These are phyloP conservation scores for Chloroceryle aenea DNA, from an alignment of 2,113 vertebrate species.

Conservation along the genomic window DNA sequence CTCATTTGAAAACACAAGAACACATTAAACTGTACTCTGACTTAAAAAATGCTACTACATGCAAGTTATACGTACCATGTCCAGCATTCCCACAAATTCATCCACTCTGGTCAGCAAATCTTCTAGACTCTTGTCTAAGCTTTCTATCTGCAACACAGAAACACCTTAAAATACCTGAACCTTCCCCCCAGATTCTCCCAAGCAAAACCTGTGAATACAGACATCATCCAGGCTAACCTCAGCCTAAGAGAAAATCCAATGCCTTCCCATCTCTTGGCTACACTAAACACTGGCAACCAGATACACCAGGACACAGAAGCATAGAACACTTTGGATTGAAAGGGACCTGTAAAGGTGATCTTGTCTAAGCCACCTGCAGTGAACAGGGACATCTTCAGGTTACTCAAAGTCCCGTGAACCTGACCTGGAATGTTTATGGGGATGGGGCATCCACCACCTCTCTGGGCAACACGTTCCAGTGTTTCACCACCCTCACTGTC, in stretches of 20 bases:
- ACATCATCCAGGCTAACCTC: rapidly evolving
- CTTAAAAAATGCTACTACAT: rapidly evolving
- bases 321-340: not conserved
- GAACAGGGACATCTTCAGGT: not conserved
- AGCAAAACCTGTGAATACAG: rapidly evolving
- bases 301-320: rapidly evolving
- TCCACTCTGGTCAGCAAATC: conserved; percentile 93
- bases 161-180: not conserved
- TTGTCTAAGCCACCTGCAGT: not conserved
- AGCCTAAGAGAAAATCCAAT: rapidly evolving
- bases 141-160: conserved; percentile 75
- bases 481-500: no score
- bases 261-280: rapidly evolving
- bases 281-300: rapidly evolving
- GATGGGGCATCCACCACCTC: not conserved
- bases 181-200: no score
- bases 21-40: not conserved
- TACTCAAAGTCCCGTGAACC: not conserved
- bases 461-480: not conserved
- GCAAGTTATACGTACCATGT: conserved; percentile 82
- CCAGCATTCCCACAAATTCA: conserved; percentile 95
- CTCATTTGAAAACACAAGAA: not conserved
- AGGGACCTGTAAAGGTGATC: not conserved
- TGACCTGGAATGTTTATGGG: not conserved
- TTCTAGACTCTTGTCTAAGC: conserved; percentile 88